Conservation (phyloP, 1,140 invertebrate genomes). For the Phocides pigmalion region DNA sequence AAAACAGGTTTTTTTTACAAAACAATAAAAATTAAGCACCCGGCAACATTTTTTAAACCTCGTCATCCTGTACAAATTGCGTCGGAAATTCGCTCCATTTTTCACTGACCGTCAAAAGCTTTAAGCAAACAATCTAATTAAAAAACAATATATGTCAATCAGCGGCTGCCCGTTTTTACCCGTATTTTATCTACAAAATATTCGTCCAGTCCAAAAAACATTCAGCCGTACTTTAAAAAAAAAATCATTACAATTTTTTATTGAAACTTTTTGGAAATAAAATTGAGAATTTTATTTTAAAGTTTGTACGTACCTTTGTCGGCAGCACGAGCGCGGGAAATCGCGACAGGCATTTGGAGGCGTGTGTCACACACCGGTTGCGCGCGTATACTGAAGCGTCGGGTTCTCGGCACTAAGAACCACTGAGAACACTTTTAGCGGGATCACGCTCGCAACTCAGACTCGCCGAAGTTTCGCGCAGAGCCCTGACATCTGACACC, state of each 20-base stretch:
- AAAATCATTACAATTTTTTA: neutral
- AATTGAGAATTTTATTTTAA: neutral
- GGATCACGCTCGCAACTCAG: conserved; percentile 41
- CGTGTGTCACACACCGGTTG: conserved; percentile 64
- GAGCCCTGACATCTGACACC: conserved; percentile 42
- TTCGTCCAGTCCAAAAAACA: too few relatives aligned
- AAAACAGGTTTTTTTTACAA: too few relatives aligned
- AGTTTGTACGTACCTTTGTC: conserved; percentile 53
- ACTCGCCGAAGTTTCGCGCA: conserved; percentile 46
- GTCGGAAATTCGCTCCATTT: too few relatives aligned
- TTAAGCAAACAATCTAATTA: too few relatives aligned
- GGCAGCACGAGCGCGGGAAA: conserved; percentile 43
- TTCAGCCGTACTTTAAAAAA: neutral
- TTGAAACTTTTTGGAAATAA: neutral
- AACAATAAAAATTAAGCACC: too few relatives aligned
- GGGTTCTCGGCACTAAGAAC: neutral
- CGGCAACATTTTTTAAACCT: too few relatives aligned
- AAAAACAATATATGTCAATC: too few relatives aligned
- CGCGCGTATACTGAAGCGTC: conserved; percentile 58
- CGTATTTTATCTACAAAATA: too few relatives aligned
- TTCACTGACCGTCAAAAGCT: too few relatives aligned
- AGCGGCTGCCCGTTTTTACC: too few relatives aligned
- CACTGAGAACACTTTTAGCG: conserved; percentile 51
- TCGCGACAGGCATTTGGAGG: conserved; percentile 50
- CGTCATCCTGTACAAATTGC: too few relatives aligned